These are phyloP conservation scores for Camponotus vicinus DNA, from an alignment of 1,140 invertebrate species.

Conservation along the genomic window DNA sequence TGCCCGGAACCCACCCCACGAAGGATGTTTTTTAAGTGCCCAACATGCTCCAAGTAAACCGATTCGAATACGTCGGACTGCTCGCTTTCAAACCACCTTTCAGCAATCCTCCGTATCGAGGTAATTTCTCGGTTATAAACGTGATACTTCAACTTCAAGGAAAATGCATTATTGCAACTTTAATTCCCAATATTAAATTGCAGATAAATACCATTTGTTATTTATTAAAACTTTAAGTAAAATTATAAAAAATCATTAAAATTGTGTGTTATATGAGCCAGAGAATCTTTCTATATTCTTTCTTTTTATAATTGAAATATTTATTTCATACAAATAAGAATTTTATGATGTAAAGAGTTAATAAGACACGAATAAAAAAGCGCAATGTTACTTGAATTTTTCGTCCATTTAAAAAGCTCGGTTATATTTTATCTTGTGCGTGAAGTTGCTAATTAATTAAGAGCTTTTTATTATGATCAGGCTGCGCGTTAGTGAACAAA, in stretches of 20 bases:
- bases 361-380: background rate
- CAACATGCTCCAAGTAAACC: constrained; percentile 31
- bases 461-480: constrained; percentile 51
- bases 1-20: background rate
- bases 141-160: constrained; percentile 50
- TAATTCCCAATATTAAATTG: constrained; percentile 27
- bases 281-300: background rate
- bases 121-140: constrained; percentile 59
- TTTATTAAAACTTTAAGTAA: constrained; percentile 16
- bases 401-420: constrained; percentile 2
- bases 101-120: constrained; percentile 57
- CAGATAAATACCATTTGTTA: constrained; percentile 46
- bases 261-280: background rate
- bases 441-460: constrained; percentile 51
- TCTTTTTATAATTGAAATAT: background rate
- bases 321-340: background rate
- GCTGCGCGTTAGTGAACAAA: constrained; percentile 40
- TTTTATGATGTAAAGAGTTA: background rate
- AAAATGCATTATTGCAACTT: constrained; percentile 34
- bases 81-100: constrained; percentile 35
- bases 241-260: background rate
- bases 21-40: constrained; percentile 53
- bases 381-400: background rate
- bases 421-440: background rate
- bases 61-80: constrained; percentile 39